These are phyloP conservation scores for Pungitius pungitius DNA, from an alignment of 2,113 vertebrate genomes.

Conservation along the genomic window DNA sequence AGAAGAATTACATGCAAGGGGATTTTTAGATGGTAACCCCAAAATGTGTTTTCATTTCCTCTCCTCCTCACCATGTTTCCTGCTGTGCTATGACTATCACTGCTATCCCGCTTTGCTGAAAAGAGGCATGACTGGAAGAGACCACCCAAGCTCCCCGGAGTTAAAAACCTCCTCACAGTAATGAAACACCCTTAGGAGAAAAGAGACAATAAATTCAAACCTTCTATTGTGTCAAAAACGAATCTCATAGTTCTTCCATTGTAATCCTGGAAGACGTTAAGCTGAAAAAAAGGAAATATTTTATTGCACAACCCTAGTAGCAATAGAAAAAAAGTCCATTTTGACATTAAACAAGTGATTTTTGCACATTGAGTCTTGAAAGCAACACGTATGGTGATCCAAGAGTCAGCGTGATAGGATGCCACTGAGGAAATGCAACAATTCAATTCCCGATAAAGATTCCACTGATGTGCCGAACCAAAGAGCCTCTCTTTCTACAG, in stretches of 20 bases:
- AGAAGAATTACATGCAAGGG: not conserved
- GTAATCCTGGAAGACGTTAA: not conserved
- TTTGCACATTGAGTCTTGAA: not conserved
- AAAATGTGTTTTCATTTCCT: conserved; percentile 60
- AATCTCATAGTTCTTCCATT: not conserved
- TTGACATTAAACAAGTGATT: not conserved
- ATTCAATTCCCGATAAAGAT: not conserved
- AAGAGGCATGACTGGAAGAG: conserved; percentile 7
- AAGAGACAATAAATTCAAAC: not conserved
- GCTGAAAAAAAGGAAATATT: not conserved
- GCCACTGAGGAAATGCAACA: not conserved
- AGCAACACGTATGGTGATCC: not conserved
- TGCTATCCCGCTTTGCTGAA: not conserved
- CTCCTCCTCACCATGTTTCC: conserved; percentile 8
- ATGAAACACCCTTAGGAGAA: not conserved
- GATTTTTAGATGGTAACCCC: conserved; percentile 7
- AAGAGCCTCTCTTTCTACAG: too few relatives aligned
- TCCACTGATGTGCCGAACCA: not conserved
- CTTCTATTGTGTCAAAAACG: not conserved
- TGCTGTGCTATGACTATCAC: conserved; percentile 2
- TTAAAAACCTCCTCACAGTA: conserved; percentile 3
- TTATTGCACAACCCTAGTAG: not conserved
- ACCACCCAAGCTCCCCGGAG: not conserved
- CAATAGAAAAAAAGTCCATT: not conserved
- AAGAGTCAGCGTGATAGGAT: not conserved